Evolutionary conservation across 2,888 invertebrate genomes (phyloP), one percentile per base, ranked within the genome.

Genomic region (Amphimallon solstitiale): DNA sequence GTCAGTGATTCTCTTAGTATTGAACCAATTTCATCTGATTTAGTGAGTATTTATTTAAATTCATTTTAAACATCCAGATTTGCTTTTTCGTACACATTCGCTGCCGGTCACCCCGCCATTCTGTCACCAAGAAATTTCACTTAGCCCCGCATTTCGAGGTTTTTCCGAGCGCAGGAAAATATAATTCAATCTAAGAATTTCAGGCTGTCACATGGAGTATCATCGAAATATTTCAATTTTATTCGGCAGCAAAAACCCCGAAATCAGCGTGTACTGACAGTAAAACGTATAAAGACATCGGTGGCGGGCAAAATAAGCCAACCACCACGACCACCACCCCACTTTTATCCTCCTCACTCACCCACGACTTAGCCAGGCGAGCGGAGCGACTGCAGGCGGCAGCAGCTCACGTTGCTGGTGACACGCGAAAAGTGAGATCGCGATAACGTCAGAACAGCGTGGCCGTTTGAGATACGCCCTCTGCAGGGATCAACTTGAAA

Each of bases 381-480:
- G 7, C 15, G 15, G 9, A 17, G 19, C 19, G 12, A 12, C n/a
- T 29, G 49, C 61, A 65, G 21, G 14, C 45, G 10, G 21, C 34
- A 40, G 12, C 60, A 21, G 23, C 49, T 64, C 46, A 21, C 49
- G 34, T 15, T 3, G 15, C 34, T 10, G 3, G 51, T 34, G 63
- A 48, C 66, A 68, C 66, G 61, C 40, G 64, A 66, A 68, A 68
- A 68, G 66, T 64, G 64, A 49, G 56, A 66, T 61, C 66, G 64
- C 54, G 66, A 68, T 68, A 66, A 61, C 43, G 51, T 51, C 29
- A 9, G 19, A 40, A 15, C 29, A 14, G 40, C 12, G 23, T 59
- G 59, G 59, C 29, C 15, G 46, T 37, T 48, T 15, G 35, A 37
- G 61, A 61, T 61, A 61, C 35, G 65, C 37, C 35, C 34, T 23